Evolutionary conservation across 2,888 invertebrate genomes (phyloP), one percentile per base, ranked within the genome.

Genomic region (Calameuta idolon): DNA sequence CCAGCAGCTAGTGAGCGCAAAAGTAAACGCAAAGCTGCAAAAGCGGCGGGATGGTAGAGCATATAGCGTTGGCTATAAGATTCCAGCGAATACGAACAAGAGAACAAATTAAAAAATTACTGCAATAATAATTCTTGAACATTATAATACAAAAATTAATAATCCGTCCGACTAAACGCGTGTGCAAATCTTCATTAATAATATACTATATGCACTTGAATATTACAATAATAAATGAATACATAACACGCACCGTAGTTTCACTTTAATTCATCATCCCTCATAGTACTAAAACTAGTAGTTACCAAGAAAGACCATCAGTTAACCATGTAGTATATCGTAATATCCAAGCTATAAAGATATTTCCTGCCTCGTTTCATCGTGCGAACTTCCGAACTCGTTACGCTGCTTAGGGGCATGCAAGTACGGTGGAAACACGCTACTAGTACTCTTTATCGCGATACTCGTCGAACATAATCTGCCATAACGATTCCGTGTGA

Each of bases 1-100:
- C 73, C 75, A 76, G 80, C 78, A 81, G 82, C 82, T 84, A 81
- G 80, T 75, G 77, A 80, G 77, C 79, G 77, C 74, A 84, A 83
- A 81, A 81, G 75, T 81, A 82, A 83, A 82, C 77, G 79, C 80
- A 81, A 85, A 84, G 74, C 75, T 80, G 78, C 77, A 80, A 85
- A 86, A 81, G 80, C 79, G 77, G 76, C 80, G 80, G 77, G 74
- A 81, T 82, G 71, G 75, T 73, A 76, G 78, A 71, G 75, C 33
- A 55, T 55, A 74, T 83, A 85, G 86, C 75, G 83, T 81, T 81
- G 81, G 83, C 74, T 83, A 80, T 75, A 77, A 40, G 69, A 76
- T 12, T 37, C 12, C 30, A 34, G 4, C n/a, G 31, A 68, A 37
- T 68, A 33, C 31, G 68, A 75, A 68, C 75, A 55, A 74, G 34